Base-by-base conservation (phyloP, 2,113 vertebrate species). In the Paraplagusia blochii region DNA sequence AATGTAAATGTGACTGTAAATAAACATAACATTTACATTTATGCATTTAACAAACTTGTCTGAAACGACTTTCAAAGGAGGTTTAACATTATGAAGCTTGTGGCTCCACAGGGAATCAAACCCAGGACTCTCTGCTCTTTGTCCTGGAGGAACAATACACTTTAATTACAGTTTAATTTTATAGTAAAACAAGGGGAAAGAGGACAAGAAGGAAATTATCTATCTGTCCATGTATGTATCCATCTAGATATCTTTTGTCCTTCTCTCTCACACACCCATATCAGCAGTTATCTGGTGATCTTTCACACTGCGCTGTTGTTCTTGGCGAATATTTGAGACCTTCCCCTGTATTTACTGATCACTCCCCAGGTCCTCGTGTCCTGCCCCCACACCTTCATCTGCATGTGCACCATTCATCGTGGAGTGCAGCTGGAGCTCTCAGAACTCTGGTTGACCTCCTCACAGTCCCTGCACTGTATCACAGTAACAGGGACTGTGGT, bases 381-480 rank as follows among this genome's bases (percentile, higher is more conserved):
- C 72, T 66, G 16, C 80, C 72, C 78, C 65, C 79, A 75, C 74
- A 76, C 63, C 78, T 77, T 81, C 66, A 74, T 74, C 76, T 71
- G 72, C 46, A 54, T 68, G 64, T 58, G 66, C 35, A n/a, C 67
- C 70, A 81, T 85, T 85, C 73, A 88, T 87, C 76, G 69, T 80
- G 54, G 1, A 72, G 72, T 74, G 78, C 84, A 87, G 84, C 83
- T 89, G 86, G 80, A 89, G 84, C 77, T 29, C 22, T 29, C 22
- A 29, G 22, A 29, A 82, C 85, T 88, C 76, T 79, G 62, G 52
- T 77, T 89, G 88, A 90, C 88, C 88, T 74, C 64, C 73, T 75
- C 63, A 46, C 55, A 67, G 51, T 77, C 65, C 62, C 45, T 63
- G 38, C 13, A 10, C 38, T 11, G 38, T 40, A 40, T 13, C 38